Percentiles rank a stretch among this genome's conserved stretches.
Evolutionary conservation across 2,888 invertebrate genomes (phyloP).

Genomic region (Rhogogaster chlorosoma): DNA sequence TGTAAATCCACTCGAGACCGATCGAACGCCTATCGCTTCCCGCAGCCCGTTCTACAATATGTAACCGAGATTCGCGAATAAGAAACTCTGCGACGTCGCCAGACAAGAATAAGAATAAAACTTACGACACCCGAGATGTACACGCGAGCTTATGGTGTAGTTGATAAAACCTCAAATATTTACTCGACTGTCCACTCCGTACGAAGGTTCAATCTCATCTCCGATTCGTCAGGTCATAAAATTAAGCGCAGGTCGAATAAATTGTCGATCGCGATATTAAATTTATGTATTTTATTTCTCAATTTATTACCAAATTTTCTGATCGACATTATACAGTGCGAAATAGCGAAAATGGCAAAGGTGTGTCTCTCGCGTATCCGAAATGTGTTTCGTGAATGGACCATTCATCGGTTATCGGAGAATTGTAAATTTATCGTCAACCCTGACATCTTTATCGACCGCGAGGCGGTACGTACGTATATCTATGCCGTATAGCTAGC

Average conservation of each 20-base stretch:
- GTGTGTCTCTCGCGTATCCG: not conserved
- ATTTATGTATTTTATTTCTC: not conserved
- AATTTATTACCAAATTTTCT: not conserved
- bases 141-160: not conserved
- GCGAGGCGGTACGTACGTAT: not conserved
- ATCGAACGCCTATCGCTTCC: not conserved
- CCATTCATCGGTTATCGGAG: slow-evolving; percentile 22
- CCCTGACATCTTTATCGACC: slow-evolving; percentile 25
- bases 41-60: not conserved
- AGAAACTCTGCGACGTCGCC: not conserved
- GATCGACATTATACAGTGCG: not conserved
- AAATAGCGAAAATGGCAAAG: not conserved
- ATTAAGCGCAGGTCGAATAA: not conserved
- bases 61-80: not conserved
- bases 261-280: not conserved
- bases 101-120: not conserved
- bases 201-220: not conserved
- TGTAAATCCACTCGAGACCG: not conserved
- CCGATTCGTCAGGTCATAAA: not conserved
- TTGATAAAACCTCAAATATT: slow-evolving; percentile 23
- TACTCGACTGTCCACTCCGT: not conserved
- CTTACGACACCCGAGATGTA: not conserved
- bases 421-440: slow-evolving; percentile 25
- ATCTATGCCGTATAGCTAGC: not conserved
- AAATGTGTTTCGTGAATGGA: slow-evolving; percentile 4